Base-by-base conservation (phyloP, 1,140 invertebrate species). In the Eurosta solidaginis region DNA sequence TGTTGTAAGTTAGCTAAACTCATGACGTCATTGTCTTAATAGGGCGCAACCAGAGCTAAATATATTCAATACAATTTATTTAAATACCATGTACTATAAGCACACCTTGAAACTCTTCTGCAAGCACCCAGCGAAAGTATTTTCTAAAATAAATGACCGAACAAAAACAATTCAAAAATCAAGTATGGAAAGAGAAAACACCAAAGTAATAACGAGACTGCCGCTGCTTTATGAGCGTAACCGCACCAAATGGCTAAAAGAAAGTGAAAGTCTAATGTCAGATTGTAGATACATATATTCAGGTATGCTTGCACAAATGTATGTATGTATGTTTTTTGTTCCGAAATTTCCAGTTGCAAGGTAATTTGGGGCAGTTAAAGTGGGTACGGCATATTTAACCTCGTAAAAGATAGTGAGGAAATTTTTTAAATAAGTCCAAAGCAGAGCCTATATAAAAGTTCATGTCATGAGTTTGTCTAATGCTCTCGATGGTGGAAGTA, bases 191-290 rank as follows among this genome's bases (percentile, higher is more conserved):
- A 59, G 54, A 59, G 54, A 59, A 36, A 59, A 36, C 17, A 6
- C 22, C 29, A 59, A 59, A 59, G 14, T 33, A 59, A 17, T 36
- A 36, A 59, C 54, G n/a, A 29, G 3, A 14, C 3, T 33, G 29
- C 6, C 14, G 12, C 3, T 33, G 29, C 6, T 59, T 59, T 25
- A 59, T 59, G 27, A 59, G 54, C 54, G 54, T 59, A 36, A 59
- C 54, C 27, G 29, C 54, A 14, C 54, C 27, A 9, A 3, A 10
- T n/a, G 3, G 27, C 29, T 59, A 36, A 59, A 59, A 59, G 54
- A 59, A 59, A 59, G 54, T 59, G 54, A 59, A 59, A 59, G 54
- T 59, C 29, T 59, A 59, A 59, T 33, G 54, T 59, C 33, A 17
- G 33, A 36, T 27, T 10, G 25, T 25, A 29, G 22, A 25, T 25